phyloP scores from a whole-genome alignment of 2,888 invertebrate genomes.

The Drosophila ezoana region DNA sequence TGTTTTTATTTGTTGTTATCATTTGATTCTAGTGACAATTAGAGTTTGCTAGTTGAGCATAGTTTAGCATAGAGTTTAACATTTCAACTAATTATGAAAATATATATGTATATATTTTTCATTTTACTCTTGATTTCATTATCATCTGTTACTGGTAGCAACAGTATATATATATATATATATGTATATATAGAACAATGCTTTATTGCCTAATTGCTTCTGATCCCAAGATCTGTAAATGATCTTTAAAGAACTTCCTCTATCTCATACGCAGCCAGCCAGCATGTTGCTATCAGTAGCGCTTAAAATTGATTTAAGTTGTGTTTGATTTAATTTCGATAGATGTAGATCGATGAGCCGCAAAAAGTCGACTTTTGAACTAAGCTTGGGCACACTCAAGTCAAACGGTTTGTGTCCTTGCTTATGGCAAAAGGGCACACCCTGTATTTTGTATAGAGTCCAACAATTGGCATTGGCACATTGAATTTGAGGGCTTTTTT shows the following conservation, averaged over 20 bases:
- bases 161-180: not conserved
- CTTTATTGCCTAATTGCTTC: constrained; percentile 39
- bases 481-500: constrained; percentile 35
- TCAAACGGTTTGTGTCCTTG: constrained; percentile 74
- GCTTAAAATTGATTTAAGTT: constrained; percentile 11
- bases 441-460: not conserved
- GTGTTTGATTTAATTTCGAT: not conserved
- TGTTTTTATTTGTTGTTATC: constrained; percentile 21
- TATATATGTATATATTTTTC: not conserved
- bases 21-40: constrained; percentile 33
- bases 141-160: constrained; percentile 40
- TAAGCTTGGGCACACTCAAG: constrained; percentile 63
- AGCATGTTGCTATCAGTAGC: constrained; percentile 45
- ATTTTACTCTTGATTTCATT: constrained; percentile 1
- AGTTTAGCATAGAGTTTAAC: constrained; percentile 48
- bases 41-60: constrained; percentile 58
- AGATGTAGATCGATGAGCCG: constrained; percentile 8
- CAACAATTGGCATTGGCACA: constrained; percentile 14
- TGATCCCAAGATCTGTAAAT: not conserved
- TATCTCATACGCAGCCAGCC: constrained; percentile 5
- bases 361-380: constrained; percentile 24
- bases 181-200: constrained; percentile 3
- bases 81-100: constrained; percentile 2
- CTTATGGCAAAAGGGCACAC: constrained; percentile 41
- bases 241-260: not conserved